A percentile compares a stretch with the other conserved stretches of the same genome.
phyloP scores from a whole-genome alignment of 2,797 vertebrate species.

The Spea hammondii region DNA sequence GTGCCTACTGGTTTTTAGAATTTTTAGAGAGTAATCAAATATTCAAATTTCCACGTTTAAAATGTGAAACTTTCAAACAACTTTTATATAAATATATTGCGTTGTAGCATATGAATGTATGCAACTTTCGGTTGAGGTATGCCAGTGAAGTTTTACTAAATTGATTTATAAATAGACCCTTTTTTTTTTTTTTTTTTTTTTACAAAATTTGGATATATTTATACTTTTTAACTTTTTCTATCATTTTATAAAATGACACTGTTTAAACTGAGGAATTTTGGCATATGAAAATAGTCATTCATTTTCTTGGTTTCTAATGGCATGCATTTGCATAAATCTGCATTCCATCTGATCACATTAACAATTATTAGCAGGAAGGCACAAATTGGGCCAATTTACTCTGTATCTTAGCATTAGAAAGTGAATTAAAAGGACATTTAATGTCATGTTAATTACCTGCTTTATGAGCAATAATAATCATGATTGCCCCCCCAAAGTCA shows the following conservation, averaged over 20 bases:
- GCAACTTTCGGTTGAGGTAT: too few relatives aligned
- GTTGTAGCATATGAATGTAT: too few relatives aligned
- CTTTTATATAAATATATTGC: too few relatives aligned
- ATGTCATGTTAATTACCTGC: slow-evolving; percentile 47
- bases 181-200: too few relatives aligned
- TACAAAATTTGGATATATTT: too few relatives aligned
- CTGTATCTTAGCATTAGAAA: slow-evolving; percentile 48
- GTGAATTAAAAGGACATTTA: slow-evolving; percentile 53
- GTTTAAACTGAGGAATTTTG: slow-evolving; percentile 12
- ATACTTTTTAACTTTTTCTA: neutral
- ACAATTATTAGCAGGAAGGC: slow-evolving; percentile 51
- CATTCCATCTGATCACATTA: slow-evolving; percentile 52
- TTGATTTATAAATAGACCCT: too few relatives aligned
- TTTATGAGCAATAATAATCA: slow-evolving; percentile 48
- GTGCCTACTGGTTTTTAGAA: too few relatives aligned
- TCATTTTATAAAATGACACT: slow-evolving; percentile 1
- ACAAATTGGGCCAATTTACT: slow-evolving; percentile 52
- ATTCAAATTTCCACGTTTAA: too few relatives aligned
- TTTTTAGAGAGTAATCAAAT: too few relatives aligned
- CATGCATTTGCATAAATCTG: slow-evolving; percentile 50
- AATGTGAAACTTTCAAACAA: too few relatives aligned
- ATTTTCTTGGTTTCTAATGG: slow-evolving; percentile 47
- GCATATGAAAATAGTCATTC: slow-evolving; percentile 42
- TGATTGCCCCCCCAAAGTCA: slow-evolving; percentile 32
- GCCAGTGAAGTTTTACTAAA: too few relatives aligned